Percentiles rank a stretch among this genome's conserved stretches.
These are phyloP conservation scores for Meriones psammophilus DNA, from an alignment of 2,797 vertebrate species.

Conservation along the genomic window DNA sequence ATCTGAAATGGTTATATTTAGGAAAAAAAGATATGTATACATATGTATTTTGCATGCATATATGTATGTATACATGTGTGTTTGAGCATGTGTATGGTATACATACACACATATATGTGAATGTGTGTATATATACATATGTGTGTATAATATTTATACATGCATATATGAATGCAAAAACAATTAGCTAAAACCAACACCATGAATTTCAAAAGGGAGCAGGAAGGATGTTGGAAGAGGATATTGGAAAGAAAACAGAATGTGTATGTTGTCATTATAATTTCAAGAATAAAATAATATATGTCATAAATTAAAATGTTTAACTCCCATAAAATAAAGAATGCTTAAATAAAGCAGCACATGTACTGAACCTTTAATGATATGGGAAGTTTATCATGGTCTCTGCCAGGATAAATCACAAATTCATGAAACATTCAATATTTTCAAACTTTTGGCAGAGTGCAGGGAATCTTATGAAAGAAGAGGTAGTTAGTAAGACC, in stretches of 20 bases:
- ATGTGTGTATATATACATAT: background rate
- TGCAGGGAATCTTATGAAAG: too few species aligned
- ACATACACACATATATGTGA: background rate
- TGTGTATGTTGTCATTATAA: background rate
- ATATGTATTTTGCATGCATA: background rate
- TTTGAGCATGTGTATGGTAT: too few species aligned
- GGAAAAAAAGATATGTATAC: background rate
- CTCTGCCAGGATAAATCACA: background rate
- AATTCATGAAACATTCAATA: background rate
- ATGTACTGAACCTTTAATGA: background rate
- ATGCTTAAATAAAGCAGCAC: background rate
- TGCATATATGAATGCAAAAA: background rate
- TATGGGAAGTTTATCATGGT: too few species aligned
- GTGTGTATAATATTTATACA: too few species aligned
- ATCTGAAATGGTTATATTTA: background rate
- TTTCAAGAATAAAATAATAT: background rate
- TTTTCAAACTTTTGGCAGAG: background rate
- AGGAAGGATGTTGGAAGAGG: too few species aligned
- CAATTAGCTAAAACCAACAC: background rate
- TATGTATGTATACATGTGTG: background rate
- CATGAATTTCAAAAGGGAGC: background rate
- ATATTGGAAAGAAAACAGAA: background rate
- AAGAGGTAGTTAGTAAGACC: too few species aligned
- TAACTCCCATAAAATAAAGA: background rate
- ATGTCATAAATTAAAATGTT: background rate